Evolutionary conservation across 2,113 vertebrate genomes (phyloP).

Genomic region (Empidonax alnorum): DNA sequence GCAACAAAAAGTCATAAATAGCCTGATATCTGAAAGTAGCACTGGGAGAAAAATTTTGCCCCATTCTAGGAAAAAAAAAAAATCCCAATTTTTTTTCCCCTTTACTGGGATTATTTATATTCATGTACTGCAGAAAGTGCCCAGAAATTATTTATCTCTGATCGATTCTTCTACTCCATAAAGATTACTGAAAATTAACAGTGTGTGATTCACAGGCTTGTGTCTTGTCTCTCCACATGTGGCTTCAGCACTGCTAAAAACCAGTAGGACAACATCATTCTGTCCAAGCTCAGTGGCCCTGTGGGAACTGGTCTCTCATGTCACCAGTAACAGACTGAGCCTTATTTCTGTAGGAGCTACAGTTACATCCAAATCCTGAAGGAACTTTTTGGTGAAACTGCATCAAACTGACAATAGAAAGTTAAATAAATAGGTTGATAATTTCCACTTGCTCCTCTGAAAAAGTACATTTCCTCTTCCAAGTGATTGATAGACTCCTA

Average conservation of each 20-base stretch:
- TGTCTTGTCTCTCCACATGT: accelerated
- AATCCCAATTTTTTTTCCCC: not conserved
- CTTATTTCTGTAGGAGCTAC: not conserved
- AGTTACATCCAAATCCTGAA: not conserved
- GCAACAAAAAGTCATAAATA: not conserved
- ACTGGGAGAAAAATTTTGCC: not conserved
- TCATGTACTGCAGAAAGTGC: not conserved
- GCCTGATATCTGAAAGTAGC: not conserved
- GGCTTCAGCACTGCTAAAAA: not conserved
- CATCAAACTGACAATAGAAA: not conserved
- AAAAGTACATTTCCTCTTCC: not conserved
- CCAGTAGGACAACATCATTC: not conserved
- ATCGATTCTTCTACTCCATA: not conserved
- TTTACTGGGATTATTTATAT: not conserved
- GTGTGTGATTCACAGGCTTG: not conserved
- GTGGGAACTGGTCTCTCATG: not conserved
- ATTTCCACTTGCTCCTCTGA: not conserved
- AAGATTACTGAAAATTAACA: not conserved
- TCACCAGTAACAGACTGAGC: not conserved
- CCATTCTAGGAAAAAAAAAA: not conserved
- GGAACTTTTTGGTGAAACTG: not conserved
- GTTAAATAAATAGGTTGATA: not conserved
- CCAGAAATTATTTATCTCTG: not conserved
- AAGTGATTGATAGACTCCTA: not conserved
- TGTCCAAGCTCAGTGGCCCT: not conserved